Percentiles rank a stretch among this genome's conserved stretches.
These are phyloP conservation scores for Apis dorsata DNA, from an alignment of 1,140 invertebrate species.

Conservation along the genomic window DNA sequence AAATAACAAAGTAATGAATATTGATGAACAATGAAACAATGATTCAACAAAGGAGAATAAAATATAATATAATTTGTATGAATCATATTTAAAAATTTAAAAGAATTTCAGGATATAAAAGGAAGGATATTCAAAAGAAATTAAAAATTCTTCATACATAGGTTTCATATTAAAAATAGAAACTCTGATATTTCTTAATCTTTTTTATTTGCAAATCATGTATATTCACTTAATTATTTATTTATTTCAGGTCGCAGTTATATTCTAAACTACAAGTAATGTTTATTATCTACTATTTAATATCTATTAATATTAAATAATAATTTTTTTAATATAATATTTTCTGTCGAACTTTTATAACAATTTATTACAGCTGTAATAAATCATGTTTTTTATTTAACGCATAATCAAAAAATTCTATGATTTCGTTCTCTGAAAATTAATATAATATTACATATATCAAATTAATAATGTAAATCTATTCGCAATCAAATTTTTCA, in stretches of 20 bases:
- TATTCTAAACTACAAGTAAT: slow-evolving; percentile 13
- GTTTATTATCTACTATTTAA: not conserved
- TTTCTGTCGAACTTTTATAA: not conserved
- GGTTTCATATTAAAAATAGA: slow-evolving; percentile 10
- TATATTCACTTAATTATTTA: slow-evolving; percentile 13
- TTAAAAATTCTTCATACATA: not conserved
- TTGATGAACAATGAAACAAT: not conserved
- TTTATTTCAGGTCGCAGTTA: slow-evolving; percentile 7
- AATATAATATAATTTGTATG: not conserved
- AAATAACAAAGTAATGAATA: not conserved
- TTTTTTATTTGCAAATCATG: slow-evolving; percentile 32
- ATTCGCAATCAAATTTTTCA: not conserved
- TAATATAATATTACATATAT: not conserved
- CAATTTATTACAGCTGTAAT: slow-evolving; percentile 11
- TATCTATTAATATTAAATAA: not conserved
- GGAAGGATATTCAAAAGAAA: slow-evolving; percentile 10
- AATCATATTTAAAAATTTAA: not conserved
- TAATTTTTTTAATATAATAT: not conserved
- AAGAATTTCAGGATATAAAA: not conserved
- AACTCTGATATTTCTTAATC: not conserved
- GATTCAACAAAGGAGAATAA: not conserved
- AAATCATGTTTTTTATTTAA: not conserved
- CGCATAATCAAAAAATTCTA: too few species aligned
- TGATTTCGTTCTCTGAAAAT: too few species aligned
- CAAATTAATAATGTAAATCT: not conserved